Percentiles rank a stretch among this genome's conserved stretches.
Conservation (phyloP, 92 coral and sea anemone genomes). For the Epizoanthus fatuus region DNA sequence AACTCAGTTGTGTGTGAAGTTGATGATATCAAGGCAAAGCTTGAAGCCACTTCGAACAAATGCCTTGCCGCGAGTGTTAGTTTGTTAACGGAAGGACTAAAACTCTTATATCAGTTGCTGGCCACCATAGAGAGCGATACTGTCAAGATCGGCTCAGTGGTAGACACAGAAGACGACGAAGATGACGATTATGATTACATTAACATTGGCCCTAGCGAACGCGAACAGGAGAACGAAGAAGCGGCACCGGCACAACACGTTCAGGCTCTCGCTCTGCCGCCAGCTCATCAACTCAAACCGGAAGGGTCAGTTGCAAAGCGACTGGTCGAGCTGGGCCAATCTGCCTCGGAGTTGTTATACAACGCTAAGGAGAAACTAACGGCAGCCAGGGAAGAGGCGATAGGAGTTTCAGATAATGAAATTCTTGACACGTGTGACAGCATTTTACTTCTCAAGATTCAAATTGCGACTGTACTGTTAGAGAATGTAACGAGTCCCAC, state of each 20-base stretch:
- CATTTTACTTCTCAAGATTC: constrained; percentile 45
- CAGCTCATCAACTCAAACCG: background rate
- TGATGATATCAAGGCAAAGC: constrained; percentile 4
- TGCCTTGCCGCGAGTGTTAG: constrained; percentile 22
- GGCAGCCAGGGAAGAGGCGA: constrained; percentile 10
- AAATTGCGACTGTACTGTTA: constrained; percentile 59
- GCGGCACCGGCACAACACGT: background rate
- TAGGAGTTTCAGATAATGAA: constrained; percentile 38
- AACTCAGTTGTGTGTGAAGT: constrained; percentile 1
- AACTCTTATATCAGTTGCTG: constrained; percentile 16
- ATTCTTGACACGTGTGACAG: constrained; percentile 43
- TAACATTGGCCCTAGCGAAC: background rate
- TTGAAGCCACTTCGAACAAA: constrained; percentile 5
- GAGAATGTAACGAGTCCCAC: constrained; percentile 21
- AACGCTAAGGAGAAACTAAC: constrained; percentile 23
- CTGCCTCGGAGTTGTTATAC: background rate
- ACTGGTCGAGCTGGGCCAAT: background rate
- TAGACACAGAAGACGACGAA: constrained; percentile 17
- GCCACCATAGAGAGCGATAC: background rate
- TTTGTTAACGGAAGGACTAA: constrained; percentile 18
- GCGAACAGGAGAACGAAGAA: background rate
- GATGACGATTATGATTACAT: constrained; percentile 37
- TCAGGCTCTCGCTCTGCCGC: background rate
- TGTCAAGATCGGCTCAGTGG: constrained; percentile 29
- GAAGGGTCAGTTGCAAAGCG: constrained; percentile 1